Evolutionary conservation across 2,888 invertebrate genomes (phyloP), one percentile per base, ranked within the genome.

Genomic region (Biston stratarius): DNA sequence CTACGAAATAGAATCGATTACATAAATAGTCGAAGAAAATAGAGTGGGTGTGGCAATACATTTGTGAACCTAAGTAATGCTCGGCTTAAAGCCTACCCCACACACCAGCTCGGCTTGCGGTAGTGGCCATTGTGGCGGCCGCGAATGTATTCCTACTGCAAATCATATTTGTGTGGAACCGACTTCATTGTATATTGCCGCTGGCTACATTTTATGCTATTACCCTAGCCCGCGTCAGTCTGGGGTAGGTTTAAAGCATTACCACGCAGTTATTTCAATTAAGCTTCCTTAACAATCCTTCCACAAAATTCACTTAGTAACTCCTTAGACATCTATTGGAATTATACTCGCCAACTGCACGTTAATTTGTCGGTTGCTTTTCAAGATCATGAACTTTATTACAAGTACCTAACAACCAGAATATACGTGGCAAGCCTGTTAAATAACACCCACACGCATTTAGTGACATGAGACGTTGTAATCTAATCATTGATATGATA

Each of bases 381-480:
- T 47, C 58, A 45, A 59, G 36, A 14, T 6, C 33, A 14, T 40
- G 40, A 36, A 52, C 44, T 15, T 14, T 61, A 61, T 61, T 52
- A n/a, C 52, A 38, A 61, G 0, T 3, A 0, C n/a, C 7, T 38
- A 53, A 45, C 38, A 34, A 14, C 36, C 10, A 61, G 15, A 61
- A 49, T 36, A 45, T 45, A 15, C 9, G 45, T 45, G 53, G 9
- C 47, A 38, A n/a, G 14, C 15, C 47, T 24, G 12, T 55, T 55
- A 62, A 48, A 40, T 55, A 55, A 47, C 49, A 34, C 63, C 63
- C 63, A 58, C 63, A 58, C 45, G 24, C 24, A 58, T 15, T 63
- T 57, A 51, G 34, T 48, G 10, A 38, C 45, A 53, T 34, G 48
- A 48, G 14, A 45, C 12, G 51, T 36, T 15, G 45, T 49, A 63